Percentiles rank a stretch among this genome's conserved stretches.
These are phyloP conservation scores for Macroramphosus scolopax DNA, from an alignment of 2,797 vertebrate species.

Conservation along the genomic window DNA sequence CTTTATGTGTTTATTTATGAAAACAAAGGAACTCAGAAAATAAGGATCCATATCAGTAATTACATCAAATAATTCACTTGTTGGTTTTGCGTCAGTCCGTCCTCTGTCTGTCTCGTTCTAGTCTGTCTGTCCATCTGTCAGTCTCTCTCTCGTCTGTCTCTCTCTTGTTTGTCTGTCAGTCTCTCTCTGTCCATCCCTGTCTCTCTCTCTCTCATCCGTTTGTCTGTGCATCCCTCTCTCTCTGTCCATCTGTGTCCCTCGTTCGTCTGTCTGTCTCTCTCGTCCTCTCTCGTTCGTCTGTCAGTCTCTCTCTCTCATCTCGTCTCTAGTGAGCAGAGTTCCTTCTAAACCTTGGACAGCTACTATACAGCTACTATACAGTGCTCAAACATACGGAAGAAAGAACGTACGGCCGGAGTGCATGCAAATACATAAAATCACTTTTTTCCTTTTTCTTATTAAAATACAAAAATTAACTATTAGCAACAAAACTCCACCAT, in stretches of 20 bases:
- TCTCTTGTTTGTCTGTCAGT: too few relatives aligned
- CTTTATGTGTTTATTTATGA: constrained; percentile 91
- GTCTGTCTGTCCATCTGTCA: too few relatives aligned
- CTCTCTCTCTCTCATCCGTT: too few relatives aligned
- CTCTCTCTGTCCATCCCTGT: too few relatives aligned
- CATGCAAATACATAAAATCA: constrained; percentile 95
- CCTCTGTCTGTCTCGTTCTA: constrained; percentile 33
- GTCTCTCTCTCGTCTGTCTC: too few relatives aligned
- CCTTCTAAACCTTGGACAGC: too few relatives aligned
- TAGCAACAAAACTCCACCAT: constrained; percentile 67
- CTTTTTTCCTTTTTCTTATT: constrained; percentile 74
- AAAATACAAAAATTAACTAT: constrained; percentile 89
- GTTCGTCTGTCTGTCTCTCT: too few relatives aligned
- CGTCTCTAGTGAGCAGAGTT: too few relatives aligned
- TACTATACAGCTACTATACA: constrained; percentile 95
- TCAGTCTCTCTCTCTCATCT: too few relatives aligned
- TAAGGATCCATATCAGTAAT: constrained; percentile 90
- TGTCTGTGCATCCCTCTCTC: too few relatives aligned
- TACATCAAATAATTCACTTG: constrained; percentile 85
- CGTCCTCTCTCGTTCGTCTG: too few relatives aligned
- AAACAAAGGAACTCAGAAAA: constrained; percentile 88
- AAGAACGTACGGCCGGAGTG: constrained; percentile 88
- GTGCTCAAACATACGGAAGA: constrained; percentile 86
- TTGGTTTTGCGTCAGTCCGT: constrained; percentile 70
- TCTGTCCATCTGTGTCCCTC: too few relatives aligned